Conservation (phyloP, 2,113 vertebrate species). For the Sprattus sprattus region DNA sequence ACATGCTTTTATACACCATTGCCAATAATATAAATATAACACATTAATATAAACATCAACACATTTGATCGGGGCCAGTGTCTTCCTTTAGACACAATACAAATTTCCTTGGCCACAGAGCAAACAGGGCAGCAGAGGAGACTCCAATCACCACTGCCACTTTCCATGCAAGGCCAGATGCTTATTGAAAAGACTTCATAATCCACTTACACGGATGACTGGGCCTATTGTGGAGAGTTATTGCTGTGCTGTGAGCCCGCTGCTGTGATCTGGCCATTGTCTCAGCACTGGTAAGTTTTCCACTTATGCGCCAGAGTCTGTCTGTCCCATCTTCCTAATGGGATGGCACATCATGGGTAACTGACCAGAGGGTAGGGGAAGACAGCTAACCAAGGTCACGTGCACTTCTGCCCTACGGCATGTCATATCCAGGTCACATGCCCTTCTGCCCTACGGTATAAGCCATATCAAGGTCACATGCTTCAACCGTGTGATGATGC, state of each 20-base stretch:
- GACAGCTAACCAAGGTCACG: neutral
- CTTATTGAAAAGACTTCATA: conserved; percentile 55
- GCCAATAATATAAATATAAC: neutral
- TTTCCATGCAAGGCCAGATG: conserved; percentile 13
- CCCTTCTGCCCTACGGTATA: neutral
- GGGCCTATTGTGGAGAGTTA: conserved; percentile 54
- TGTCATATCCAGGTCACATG: neutral
- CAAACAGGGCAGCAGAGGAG: neutral
- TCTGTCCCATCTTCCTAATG: conserved; percentile 15
- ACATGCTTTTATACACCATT: neutral
- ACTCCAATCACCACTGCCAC: neutral
- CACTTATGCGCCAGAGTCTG: conserved; percentile 29
- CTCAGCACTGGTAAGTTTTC: conserved; percentile 35
- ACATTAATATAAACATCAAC: neutral
- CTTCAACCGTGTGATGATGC: neutral
- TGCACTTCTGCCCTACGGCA: neutral
- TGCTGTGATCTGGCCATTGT: neutral
- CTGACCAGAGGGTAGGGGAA: neutral
- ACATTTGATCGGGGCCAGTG: neutral
- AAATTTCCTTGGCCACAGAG: neutral
- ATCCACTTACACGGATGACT: conserved; percentile 50
- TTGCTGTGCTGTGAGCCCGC: conserved; percentile 30
- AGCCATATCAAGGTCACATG: neutral
- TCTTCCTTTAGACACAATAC: neutral
- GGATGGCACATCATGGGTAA: neutral